Conservation (phyloP, 2,113 vertebrate species). For the Ellobius talpinus region DNA sequence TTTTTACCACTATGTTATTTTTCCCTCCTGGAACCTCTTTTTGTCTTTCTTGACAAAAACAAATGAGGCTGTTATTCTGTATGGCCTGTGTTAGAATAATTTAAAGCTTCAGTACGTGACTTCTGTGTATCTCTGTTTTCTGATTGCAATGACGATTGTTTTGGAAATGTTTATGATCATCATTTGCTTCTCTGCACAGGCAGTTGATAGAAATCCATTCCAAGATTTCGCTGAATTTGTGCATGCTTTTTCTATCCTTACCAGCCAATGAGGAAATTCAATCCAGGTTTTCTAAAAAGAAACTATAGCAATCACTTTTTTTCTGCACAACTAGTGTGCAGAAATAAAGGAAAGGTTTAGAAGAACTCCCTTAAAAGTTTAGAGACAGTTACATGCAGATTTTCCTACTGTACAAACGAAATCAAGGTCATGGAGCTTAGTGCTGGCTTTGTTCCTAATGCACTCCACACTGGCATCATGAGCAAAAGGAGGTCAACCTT, state of each 20-base stretch:
- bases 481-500: constrained; percentile 61
- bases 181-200: neutral
- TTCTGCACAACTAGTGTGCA: neutral
- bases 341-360: neutral
- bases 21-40: neutral
- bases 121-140: neutral
- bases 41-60: constrained; percentile 5
- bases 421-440: constrained; percentile 43
- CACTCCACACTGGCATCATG: constrained; percentile 25
- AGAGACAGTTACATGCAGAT: neutral
- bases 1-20: neutral
- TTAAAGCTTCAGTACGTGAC: neutral
- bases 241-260: neutral
- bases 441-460: constrained; percentile 33
- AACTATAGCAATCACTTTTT: neutral
- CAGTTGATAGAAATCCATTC: constrained; percentile 16
- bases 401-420: constrained; percentile 7
- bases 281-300: neutral
- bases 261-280: neutral
- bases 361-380: neutral
- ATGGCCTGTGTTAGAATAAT: constrained; percentile 11
- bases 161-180: neutral
- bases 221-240: neutral
- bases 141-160: neutral
- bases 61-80: neutral